Evolutionary conservation across 1,140 invertebrate species (phyloP).

Genomic region (Sitobion miscanthi): DNA sequence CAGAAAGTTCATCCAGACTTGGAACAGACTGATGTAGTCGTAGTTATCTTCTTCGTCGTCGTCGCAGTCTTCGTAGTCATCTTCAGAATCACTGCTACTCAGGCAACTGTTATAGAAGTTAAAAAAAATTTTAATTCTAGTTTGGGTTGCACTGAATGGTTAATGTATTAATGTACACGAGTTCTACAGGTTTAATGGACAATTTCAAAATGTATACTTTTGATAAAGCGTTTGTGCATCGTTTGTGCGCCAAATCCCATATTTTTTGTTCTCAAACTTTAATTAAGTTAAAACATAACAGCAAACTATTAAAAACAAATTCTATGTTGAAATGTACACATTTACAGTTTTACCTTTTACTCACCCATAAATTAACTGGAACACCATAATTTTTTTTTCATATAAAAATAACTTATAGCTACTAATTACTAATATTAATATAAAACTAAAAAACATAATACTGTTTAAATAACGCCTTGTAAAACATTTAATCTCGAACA

Average conservation of each 20-base stretch:
- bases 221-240: not conserved
- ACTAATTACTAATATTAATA: too few species aligned
- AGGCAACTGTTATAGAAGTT: not conserved
- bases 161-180: not conserved
- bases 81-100: not conserved
- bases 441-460: too few species aligned
- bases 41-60: not conserved
- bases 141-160: not conserved
- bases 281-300: not conserved
- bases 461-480: too few species aligned
- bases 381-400: too few species aligned
- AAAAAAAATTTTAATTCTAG: not conserved
- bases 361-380: too few species aligned
- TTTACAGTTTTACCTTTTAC: too few species aligned
- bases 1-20: not conserved
- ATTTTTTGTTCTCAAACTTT: not conserved
- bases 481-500: too few species aligned
- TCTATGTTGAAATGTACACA: too few species aligned
- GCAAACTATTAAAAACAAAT: too few species aligned
- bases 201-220: not conserved
- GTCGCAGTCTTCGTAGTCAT: not conserved
- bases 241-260: not conserved
- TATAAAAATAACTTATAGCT: too few species aligned
- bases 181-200: not conserved
- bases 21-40: not conserved